Evolutionary conservation across 1,140 invertebrate species (phyloP).

Genomic region (Heliconius congener): DNA sequence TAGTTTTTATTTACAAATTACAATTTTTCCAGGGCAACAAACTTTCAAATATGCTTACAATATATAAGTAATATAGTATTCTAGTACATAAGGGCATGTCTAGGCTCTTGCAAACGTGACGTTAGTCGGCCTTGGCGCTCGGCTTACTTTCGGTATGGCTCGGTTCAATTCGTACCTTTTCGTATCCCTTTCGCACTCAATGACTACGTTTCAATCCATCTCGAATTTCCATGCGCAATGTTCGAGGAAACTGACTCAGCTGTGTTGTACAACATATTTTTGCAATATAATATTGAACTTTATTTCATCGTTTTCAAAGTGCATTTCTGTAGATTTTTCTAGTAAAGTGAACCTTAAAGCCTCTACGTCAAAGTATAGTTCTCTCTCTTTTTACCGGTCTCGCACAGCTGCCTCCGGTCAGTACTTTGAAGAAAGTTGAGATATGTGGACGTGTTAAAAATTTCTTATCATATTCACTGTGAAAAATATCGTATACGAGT

Average conservation of each 20-base stretch:
- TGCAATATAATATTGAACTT: slow-evolving; percentile 47
- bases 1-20: too few species aligned
- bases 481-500: slow-evolving; percentile 37
- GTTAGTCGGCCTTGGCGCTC: slow-evolving; percentile 70
- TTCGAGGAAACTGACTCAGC: slow-evolving; percentile 76
- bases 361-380: slow-evolving; percentile 63
- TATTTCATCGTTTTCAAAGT: slow-evolving; percentile 48
- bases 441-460: slow-evolving; percentile 47
- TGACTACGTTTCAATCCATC: slow-evolving; percentile 57
- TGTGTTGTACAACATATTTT: slow-evolving; percentile 44
- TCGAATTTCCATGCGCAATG: slow-evolving; percentile 71
- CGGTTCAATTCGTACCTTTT: slow-evolving; percentile 47
- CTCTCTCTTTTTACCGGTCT: slow-evolving; percentile 75
- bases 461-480: neutral
- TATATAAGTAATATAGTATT: slow-evolving; percentile 14
- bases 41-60: slow-evolving; percentile 29
- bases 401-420: slow-evolving; percentile 71
- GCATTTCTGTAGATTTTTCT: slow-evolving; percentile 40
- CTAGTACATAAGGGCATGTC: slow-evolving; percentile 54
- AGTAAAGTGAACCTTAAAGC: slow-evolving; percentile 45
- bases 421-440: slow-evolving; percentile 65
- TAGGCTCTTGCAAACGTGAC: slow-evolving; percentile 70
- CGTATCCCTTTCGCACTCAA: slow-evolving; percentile 64
- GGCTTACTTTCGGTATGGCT: slow-evolving; percentile 51
- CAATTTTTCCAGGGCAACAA: slow-evolving; percentile 35